phyloP scores from a whole-genome alignment of 2,113 vertebrate species.

The Stegostoma tigrinum region DNA sequence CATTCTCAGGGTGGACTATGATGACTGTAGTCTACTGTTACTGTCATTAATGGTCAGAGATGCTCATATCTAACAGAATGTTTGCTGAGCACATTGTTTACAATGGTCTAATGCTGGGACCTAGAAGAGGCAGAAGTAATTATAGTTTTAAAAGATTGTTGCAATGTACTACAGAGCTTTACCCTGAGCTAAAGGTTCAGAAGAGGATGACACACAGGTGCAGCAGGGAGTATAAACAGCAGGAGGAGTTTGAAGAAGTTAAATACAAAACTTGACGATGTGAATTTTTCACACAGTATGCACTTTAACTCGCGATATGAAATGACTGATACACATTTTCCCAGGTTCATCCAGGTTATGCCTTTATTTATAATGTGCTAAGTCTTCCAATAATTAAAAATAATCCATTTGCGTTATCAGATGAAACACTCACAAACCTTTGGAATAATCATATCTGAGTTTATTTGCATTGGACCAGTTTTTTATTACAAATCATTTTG shows the following conservation, averaged over 20 bases:
- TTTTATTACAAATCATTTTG: neutral
- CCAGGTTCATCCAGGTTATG: neutral
- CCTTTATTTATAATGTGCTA: neutral
- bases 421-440: neutral
- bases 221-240: neutral
- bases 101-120: neutral
- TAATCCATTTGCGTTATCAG: neutral
- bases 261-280: neutral
- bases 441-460: neutral
- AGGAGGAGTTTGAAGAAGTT: neutral
- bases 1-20: neutral
- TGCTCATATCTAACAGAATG: neutral
- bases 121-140: neutral
- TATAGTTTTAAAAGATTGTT: neutral
- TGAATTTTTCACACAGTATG: neutral
- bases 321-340: neutral
- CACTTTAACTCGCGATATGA: neutral
- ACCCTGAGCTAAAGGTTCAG: neutral
- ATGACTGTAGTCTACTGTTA: neutral
- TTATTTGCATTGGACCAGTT: neutral
- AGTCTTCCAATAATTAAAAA: neutral
- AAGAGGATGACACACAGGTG: neutral
- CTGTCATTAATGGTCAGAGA: neutral
- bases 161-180: neutral
- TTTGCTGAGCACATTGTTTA: neutral